These are phyloP conservation scores for Irena cyanogastra DNA, from an alignment of 2,113 vertebrate genomes.

Conservation along the genomic window DNA sequence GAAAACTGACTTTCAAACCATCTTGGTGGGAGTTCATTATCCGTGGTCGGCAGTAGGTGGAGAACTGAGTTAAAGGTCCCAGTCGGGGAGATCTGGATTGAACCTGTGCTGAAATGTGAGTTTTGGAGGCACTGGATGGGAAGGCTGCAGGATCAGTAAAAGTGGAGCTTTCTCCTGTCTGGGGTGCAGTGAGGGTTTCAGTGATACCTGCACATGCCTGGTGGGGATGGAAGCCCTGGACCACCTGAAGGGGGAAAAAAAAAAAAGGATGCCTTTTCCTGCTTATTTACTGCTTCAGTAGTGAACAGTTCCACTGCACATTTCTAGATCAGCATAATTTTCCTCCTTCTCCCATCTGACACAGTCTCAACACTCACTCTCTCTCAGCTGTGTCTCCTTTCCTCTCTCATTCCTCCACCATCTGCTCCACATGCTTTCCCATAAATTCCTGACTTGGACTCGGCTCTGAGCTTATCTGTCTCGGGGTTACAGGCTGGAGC, in stretches of 20 bases:
- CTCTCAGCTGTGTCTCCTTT: constrained; percentile 56
- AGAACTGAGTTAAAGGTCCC: background rate
- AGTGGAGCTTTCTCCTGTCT: background rate
- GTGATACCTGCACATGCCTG: fast-evolving
- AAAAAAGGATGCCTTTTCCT: background rate
- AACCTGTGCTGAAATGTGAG: background rate
- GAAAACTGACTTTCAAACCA: background rate
- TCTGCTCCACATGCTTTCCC: constrained; percentile 57
- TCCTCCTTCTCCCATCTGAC: constrained; percentile 59
- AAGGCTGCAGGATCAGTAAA: background rate
- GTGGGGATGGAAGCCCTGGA: background rate
- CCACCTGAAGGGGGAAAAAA: background rate
- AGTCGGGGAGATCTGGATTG: background rate
- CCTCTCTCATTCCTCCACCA: constrained; percentile 59
- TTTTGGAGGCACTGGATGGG: background rate
- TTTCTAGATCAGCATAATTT: constrained; percentile 57
- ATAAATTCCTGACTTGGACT: constrained; percentile 45
- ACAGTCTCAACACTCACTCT: constrained; percentile 46
- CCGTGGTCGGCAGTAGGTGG: background rate
- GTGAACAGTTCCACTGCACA: background rate
- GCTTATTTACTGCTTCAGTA: background rate
- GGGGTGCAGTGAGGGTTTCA: background rate
- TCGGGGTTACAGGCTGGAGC: constrained; percentile 21
- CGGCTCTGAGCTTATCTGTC: constrained; percentile 5
- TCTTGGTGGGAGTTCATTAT: background rate